Base-by-base conservation (phyloP, 2,113 vertebrate species). In the Parus major region DNA sequence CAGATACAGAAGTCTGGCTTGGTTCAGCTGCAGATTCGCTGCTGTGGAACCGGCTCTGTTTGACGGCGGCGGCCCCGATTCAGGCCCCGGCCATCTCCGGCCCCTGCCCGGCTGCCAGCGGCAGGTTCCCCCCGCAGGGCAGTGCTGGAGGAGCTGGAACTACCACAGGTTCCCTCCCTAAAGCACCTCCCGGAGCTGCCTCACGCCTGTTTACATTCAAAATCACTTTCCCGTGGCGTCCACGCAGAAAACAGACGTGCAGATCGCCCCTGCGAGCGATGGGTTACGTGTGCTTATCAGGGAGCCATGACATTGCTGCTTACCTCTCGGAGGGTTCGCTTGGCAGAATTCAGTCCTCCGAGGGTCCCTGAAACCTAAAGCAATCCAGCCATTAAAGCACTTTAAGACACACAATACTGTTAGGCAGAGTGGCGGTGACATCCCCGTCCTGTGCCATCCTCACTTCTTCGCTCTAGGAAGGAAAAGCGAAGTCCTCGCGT, bases 181-280 rank as follows among this genome's bases (percentile, higher is more conserved):
- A 47, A 44, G 64, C 82, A 36, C 64, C 72, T 80, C 82, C 80
- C 91, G 75, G 91, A 14, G 70, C 82, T 22, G 66, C 82, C 61
- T 79, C 35, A 47, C 47, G 56, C 83, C 46, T 91, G 89, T 92
- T 93, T 90, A 68, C 82, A 76, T 93, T 95, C 64, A 70, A 89
- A 93, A 64, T 55, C 36, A 3, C 29, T 49, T 68, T 68, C 76
- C 49, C 71, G 80, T 17, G 16, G 82, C 20, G 66, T 83, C 76
- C 77, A 64, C 53, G 64, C 77, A 46, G 44, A 46, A 53, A 50
- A 41, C 12, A 31, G 93, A 3, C 13, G 33, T 18, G 72, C 81
- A 15, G 65, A 13, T 61, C 53, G 84, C 64, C 73, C 73, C 50
- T 50, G 65, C 65, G 11, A 57, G 60, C 41, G 28, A 33, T 11